phyloP scores from a whole-genome alignment of 2,888 invertebrate species.

The Parnassius smintheus region DNA sequence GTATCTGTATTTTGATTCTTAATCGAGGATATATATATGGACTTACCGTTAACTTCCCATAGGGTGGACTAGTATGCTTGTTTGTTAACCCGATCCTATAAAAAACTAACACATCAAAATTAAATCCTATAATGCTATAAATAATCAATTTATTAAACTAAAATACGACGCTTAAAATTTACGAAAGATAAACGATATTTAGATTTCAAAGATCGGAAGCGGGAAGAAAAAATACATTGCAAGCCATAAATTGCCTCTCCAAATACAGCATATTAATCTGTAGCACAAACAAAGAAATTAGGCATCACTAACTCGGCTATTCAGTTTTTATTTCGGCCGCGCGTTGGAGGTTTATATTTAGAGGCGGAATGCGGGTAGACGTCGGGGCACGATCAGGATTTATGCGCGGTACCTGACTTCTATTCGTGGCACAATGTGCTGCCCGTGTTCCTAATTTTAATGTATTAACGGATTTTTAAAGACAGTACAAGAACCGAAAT shows the following conservation, averaged over 20 bases:
- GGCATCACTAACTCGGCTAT: slow-evolving; percentile 31
- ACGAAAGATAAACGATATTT: background rate
- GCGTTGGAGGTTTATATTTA: slow-evolving; percentile 43
- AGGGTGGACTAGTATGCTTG: no score
- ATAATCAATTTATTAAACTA: no score
- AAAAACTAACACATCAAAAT: no score
- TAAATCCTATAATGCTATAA: no score
- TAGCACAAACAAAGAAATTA: slow-evolving; percentile 34
- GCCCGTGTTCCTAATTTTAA: slow-evolving; percentile 36
- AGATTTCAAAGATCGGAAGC: slow-evolving; percentile 10
- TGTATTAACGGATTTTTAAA: slow-evolving; percentile 29
- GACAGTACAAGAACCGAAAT: background rate
- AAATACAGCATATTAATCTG: slow-evolving; percentile 24
- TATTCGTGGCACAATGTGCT: slow-evolving; percentile 45
- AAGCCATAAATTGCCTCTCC: slow-evolving; percentile 8
- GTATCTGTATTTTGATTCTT: no score
- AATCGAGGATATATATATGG: no score
- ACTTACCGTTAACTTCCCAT: no score
- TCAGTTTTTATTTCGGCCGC: slow-evolving; percentile 44
- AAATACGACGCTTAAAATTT: background rate
- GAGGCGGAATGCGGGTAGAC: slow-evolving; percentile 52
- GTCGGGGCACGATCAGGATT: slow-evolving; percentile 43
- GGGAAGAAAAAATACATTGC: slow-evolving; percentile 17
- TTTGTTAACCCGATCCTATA: no score
- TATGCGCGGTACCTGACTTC: slow-evolving; percentile 52